Base-by-base conservation (phyloP, 2,797 vertebrate genomes). In the Pogoniulus pusillus region DNA sequence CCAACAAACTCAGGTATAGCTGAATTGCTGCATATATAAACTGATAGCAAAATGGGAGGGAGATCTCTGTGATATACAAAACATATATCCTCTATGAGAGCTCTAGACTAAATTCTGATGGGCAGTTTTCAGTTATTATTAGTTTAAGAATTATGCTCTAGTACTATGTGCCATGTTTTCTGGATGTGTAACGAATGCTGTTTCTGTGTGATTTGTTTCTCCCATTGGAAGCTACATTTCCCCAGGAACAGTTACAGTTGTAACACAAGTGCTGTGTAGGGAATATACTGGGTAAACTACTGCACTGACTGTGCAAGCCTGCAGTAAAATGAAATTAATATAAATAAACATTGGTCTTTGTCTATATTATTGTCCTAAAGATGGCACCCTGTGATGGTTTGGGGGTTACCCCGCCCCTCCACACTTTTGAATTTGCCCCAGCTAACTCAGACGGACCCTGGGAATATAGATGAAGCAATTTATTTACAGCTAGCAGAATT, bases 321-420 rank as follows among this genome's bases (percentile, higher is more conserved):
- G 51, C 62, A 68, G 37, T 35, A 87, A 85, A 89, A 85, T 30
- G 14, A 74, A 92, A 87, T 80, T 37, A 60, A 71, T 68, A 37
- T 37, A 92, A 89, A 74, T 58, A 92, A 89, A 83, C 82, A 57
- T 35, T 27, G 29, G 22, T 89, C 34, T 90, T 79, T 47, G 65
- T 58, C 69, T 64, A 6, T 30, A 71, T 76, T 59, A 82, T 39
- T 2, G 9, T 85, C 58, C 69, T 82, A 71, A 77, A 85, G 68
- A 37, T 68, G 65, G 68, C 69, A 80, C 58, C n/a, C n/a, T n/a
- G n/a, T n/a, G n/a, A n/a, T n/a, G n/a, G n/a, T n/a, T n/a, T n/a
- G n/a, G n/a, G n/a, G n/a, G n/a, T n/a, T n/a, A n/a, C n/a, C n/a
- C n/a, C n/a, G n/a, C n/a, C n/a, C n/a, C n/a, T n/a, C n/a, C n/a